These are phyloP conservation scores for Frankliniella fusca DNA, from an alignment of 2,888 invertebrate genomes.

Conservation along the genomic window DNA sequence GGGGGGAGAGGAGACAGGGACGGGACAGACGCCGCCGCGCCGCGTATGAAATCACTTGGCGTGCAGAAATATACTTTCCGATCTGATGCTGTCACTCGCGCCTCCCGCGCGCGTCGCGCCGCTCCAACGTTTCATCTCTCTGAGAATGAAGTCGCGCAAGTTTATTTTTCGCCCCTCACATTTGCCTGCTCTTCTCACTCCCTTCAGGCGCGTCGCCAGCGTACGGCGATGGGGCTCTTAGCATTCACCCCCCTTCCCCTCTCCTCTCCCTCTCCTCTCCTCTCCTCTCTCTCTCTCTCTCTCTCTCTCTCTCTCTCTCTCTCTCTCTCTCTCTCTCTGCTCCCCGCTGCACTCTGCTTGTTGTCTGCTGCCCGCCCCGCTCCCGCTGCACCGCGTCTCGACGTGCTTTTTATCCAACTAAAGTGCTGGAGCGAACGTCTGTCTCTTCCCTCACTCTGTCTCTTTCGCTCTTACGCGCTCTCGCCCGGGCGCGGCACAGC, in stretches of 20 bases:
- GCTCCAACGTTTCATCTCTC: slow-evolving; percentile 5
- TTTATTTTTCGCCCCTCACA: slow-evolving; percentile 19
- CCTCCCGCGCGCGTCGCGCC: neutral
- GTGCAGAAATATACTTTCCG: neutral
- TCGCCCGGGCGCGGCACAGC: neutral
- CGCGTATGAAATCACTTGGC: neutral
- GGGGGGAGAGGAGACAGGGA: too few species aligned
- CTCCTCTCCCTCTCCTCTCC: neutral
- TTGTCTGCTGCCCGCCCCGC: neutral
- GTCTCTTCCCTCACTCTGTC: neutral
- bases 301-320: neutral
- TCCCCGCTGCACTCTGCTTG: neutral
- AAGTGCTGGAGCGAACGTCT: too few species aligned
- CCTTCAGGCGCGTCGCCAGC: neutral
- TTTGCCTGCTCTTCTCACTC: neutral
- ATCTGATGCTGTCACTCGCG: slow-evolving; percentile 14
- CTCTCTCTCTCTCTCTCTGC: neutral
- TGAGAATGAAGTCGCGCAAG: slow-evolving; percentile 2
- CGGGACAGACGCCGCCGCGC: neutral
- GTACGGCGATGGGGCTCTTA: neutral
- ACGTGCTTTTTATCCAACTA: too few species aligned
- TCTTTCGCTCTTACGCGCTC: neutral
- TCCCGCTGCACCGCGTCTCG: too few species aligned
- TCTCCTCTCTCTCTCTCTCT: neutral
- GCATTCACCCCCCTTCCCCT: neutral